Percentiles rank a stretch among this genome's conserved stretches.
Evolutionary conservation across 2,113 vertebrate species (phyloP).

Genomic region (Onychorhynchus coronatus): DNA sequence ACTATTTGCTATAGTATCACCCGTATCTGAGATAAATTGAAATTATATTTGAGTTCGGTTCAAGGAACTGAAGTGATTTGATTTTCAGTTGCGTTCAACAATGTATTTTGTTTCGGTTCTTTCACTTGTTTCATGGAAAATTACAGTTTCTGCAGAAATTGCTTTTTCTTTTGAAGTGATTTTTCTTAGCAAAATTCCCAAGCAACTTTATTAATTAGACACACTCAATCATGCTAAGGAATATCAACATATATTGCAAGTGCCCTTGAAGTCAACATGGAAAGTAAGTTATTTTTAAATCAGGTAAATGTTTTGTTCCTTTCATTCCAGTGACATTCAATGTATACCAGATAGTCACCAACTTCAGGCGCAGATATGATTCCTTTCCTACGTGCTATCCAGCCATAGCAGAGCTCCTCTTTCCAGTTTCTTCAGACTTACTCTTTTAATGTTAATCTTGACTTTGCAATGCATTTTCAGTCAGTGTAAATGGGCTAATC

Average conservation of each 20-base stretch:
- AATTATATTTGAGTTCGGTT: neutral
- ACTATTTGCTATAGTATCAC: neutral
- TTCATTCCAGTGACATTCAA: neutral
- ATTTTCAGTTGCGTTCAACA: neutral
- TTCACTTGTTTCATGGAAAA: neutral
- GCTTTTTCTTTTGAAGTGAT: constrained; percentile 22
- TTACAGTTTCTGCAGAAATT: constrained; percentile 6
- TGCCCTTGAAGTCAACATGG: neutral
- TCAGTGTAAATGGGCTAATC: neutral
- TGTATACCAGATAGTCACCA: neutral
- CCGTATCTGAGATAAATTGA: neutral
- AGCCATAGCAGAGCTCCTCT: neutral
- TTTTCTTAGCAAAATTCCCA: constrained; percentile 19
- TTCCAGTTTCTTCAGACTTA: neutral
- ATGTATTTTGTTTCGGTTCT: neutral
- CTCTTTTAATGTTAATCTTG: neutral
- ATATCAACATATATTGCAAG: neutral
- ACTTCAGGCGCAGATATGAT: neutral
- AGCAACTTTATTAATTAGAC: constrained; percentile 39
- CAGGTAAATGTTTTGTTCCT: neutral
- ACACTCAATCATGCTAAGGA: neutral
- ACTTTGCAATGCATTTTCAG: neutral
- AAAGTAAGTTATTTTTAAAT: neutral
- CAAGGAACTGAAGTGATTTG: neutral
- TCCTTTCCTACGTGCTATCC: neutral